phyloP scores from a whole-genome alignment of 1,140 invertebrate species.

The Drosophila rhopaloa region DNA sequence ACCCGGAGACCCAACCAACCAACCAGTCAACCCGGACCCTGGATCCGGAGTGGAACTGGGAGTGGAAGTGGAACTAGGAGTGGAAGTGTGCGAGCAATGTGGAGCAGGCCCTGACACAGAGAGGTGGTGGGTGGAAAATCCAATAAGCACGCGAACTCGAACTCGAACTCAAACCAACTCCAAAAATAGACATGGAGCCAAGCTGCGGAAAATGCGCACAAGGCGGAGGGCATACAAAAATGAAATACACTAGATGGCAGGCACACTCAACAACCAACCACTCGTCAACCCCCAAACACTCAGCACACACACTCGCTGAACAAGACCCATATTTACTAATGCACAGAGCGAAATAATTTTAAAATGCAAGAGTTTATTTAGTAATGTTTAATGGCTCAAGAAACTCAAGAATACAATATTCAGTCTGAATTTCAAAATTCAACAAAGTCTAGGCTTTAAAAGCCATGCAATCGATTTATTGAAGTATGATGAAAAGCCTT shows the following conservation, averaged over 20 bases:
- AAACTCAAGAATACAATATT: too few species aligned
- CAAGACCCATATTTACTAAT: conserved; percentile 27
- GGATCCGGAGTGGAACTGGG: conserved; percentile 8
- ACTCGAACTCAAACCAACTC: conserved; percentile 63
- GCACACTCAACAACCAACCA: conserved; percentile 19
- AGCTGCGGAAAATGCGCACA: conserved; percentile 66
- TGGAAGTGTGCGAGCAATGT: conserved; percentile 44
- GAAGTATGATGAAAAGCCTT: too few species aligned
- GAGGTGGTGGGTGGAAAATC: conserved; percentile 46
- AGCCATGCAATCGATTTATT: too few species aligned
- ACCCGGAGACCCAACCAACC: neutral
- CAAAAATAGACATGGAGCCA: conserved; percentile 70
- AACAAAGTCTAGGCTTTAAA: too few species aligned
- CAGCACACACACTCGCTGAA: conserved; percentile 3
- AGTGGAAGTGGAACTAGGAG: conserved; percentile 40
- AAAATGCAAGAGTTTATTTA: too few species aligned
- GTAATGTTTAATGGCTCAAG: too few species aligned
- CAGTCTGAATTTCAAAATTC: too few species aligned
- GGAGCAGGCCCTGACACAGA: conserved; percentile 56
- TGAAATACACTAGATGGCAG: conserved; percentile 48
- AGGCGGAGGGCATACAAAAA: conserved; percentile 49
- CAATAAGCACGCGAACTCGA: conserved; percentile 71
- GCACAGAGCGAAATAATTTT: neutral
- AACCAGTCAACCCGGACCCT: neutral
- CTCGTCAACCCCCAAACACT: conserved; percentile 9